These are phyloP conservation scores for Geophilus truncorum DNA, from an alignment of 2,888 invertebrate species.

Conservation along the genomic window DNA sequence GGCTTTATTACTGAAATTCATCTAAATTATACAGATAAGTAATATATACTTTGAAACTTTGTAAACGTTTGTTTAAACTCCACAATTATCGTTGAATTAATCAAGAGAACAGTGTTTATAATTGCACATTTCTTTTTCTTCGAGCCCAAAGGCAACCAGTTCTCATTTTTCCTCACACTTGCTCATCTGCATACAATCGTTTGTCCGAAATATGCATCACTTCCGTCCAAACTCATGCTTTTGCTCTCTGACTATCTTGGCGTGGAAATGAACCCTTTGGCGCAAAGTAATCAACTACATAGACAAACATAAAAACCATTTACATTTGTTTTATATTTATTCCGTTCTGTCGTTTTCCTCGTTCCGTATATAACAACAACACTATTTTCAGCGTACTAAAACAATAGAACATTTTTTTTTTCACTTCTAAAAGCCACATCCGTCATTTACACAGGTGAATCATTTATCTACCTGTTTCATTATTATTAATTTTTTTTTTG, in stretches of 20 bases:
- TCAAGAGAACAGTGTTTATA: not conserved
- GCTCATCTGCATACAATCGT: constrained; percentile 7
- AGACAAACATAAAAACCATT: not conserved
- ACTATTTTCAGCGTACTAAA: not conserved
- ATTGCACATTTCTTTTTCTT: not conserved
- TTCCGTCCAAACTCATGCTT: not conserved
- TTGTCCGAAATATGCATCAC: not conserved
- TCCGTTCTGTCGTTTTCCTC: not conserved
- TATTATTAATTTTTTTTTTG: not conserved
- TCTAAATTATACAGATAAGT: not conserved
- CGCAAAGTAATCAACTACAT: not conserved
- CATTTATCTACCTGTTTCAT: not conserved
- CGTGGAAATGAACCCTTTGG: constrained; percentile 7
- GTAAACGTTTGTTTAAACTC: not conserved
- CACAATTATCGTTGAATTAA: not conserved
- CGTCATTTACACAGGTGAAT: not conserved
- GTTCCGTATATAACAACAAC: not conserved
- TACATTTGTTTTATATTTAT: not conserved
- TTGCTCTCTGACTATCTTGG: not conserved
- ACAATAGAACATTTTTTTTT: not conserved
- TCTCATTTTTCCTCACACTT: constrained; percentile 12
- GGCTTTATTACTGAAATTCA: not conserved
- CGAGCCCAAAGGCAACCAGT: not conserved
- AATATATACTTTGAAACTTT: not conserved
- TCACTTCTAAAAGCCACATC: not conserved